phyloP scores from a whole-genome alignment of 2,888 invertebrate species.

The Chelonus formosanus region DNA sequence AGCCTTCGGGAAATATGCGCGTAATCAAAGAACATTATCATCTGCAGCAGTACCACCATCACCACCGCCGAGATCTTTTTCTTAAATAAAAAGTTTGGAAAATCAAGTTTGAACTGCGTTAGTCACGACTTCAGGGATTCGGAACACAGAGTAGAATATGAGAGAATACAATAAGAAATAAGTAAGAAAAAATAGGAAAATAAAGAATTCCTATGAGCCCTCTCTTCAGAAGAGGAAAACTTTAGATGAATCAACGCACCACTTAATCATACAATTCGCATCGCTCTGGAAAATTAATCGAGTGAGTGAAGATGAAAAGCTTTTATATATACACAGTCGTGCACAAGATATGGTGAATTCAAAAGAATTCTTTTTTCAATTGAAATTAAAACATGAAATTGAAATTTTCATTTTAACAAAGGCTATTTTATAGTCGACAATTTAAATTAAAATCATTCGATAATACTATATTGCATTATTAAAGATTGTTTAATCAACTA shows the following conservation, averaged over 20 bases:
- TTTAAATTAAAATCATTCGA: neutral
- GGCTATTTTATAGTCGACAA: neutral
- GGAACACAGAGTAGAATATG: slow-evolving; percentile 16
- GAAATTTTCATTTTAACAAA: slow-evolving; percentile 1
- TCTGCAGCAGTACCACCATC: slow-evolving; percentile 26
- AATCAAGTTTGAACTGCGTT: slow-evolving; percentile 44
- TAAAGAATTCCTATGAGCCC: slow-evolving; percentile 13
- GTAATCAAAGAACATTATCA: slow-evolving; percentile 35
- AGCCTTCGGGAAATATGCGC: slow-evolving; percentile 28
- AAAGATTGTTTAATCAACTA: too few species aligned
- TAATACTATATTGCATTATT: too few species aligned
- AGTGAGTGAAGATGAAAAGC: slow-evolving; percentile 8
- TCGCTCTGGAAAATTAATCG: neutral
- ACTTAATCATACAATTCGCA: slow-evolving; percentile 40
- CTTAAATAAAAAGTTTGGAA: slow-evolving; percentile 41
- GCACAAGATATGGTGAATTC: neutral
- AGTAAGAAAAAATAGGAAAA: slow-evolving; percentile 13
- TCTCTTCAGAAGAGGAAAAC: slow-evolving; percentile 26
- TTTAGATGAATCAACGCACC: slow-evolving; percentile 32
- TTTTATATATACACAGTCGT: neutral
- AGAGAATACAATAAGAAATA: slow-evolving; percentile 20
- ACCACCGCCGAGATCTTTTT: slow-evolving; percentile 25
- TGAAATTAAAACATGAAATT: slow-evolving; percentile 1
- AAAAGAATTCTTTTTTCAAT: slow-evolving; percentile 12
- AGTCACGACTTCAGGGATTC: slow-evolving; percentile 31